These are phyloP conservation scores for Cylloceria caligata DNA, from an alignment of 2,888 invertebrate species.

Conservation along the genomic window DNA sequence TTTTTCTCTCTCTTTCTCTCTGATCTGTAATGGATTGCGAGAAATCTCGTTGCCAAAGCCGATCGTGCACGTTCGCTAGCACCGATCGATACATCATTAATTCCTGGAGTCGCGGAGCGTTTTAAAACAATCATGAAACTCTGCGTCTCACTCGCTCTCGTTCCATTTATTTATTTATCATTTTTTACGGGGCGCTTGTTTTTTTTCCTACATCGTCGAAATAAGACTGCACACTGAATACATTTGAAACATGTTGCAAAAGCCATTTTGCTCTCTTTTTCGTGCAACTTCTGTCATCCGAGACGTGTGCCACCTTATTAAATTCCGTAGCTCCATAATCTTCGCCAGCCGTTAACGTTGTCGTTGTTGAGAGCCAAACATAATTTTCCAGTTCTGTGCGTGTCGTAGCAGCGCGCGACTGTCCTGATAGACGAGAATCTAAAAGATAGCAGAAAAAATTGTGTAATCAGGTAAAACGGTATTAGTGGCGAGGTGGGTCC, in stretches of 20 bases:
- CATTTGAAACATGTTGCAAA: conserved; percentile 10
- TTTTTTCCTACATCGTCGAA: conserved; percentile 6
- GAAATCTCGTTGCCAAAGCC: conserved; percentile 54
- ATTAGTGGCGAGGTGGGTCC: conserved; percentile 57
- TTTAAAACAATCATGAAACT: conserved; percentile 48
- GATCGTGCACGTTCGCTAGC: conserved; percentile 29
- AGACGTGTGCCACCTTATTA: not conserved
- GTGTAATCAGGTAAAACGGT: conserved; percentile 64
- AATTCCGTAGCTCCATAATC: conserved; percentile 46
- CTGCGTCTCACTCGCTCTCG: conserved; percentile 8
- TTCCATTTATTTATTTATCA: not conserved
- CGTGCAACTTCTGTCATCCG: not conserved
- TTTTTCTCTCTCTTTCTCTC: conserved; percentile 31
- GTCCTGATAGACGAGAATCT: conserved; percentile 26
- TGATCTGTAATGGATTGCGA: conserved; percentile 56
- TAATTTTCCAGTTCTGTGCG: conserved; percentile 52
- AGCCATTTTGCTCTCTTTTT: not conserved
- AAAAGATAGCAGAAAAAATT: conserved; percentile 13
- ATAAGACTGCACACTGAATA: conserved; percentile 13
- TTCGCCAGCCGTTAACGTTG: not conserved
- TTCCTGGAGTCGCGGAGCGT: conserved; percentile 34
- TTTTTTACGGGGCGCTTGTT: not conserved
- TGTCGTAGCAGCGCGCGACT: conserved; percentile 23
- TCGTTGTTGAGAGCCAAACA: conserved; percentile 35
- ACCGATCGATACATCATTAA: conserved; percentile 58